These are phyloP conservation scores for Lysiphlebus fabarum DNA, from an alignment of 1,140 invertebrate genomes.

Conservation along the genomic window DNA sequence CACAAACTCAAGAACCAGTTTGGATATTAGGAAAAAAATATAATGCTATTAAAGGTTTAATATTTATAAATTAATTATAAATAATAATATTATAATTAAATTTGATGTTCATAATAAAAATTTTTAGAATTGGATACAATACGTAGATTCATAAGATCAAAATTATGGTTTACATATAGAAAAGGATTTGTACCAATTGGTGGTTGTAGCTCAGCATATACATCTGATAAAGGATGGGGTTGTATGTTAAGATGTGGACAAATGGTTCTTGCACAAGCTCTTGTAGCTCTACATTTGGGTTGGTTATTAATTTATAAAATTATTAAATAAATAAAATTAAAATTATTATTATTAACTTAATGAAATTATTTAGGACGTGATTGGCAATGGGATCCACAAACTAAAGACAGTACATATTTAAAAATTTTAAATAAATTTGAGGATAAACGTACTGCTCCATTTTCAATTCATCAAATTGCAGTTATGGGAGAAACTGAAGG, in stretches of 20 bases:
- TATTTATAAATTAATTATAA: too few relatives aligned
- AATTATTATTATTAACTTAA: not conserved
- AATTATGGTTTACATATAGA: constrained; percentile 93
- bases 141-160: constrained; percentile 76
- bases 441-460: constrained; percentile 82
- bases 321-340: constrained; percentile 3
- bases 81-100: too few relatives aligned
- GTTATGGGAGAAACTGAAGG: constrained; percentile 93
- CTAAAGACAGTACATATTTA: constrained; percentile 75
- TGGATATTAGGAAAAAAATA: constrained; percentile 88
- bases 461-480: constrained; percentile 97
- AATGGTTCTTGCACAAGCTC: constrained; percentile 93
- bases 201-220: constrained; percentile 74
- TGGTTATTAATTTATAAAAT: constrained; percentile 21
- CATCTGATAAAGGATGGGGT: constrained; percentile 95
- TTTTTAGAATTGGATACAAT: constrained; percentile 76
- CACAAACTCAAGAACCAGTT: constrained; percentile 78
- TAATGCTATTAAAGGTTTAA: constrained; percentile 74
- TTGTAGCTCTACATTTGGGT: constrained; percentile 75
- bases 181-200: constrained; percentile 89
- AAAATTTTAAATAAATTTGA: constrained; percentile 89
- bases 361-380: constrained; percentile 58
- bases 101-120: constrained; percentile 28
- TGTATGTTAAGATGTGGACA: constrained; percentile 98
- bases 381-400: constrained; percentile 79